Base-by-base conservation (phyloP, 2,888 invertebrate genomes). In the Euplexia lucipara region DNA sequence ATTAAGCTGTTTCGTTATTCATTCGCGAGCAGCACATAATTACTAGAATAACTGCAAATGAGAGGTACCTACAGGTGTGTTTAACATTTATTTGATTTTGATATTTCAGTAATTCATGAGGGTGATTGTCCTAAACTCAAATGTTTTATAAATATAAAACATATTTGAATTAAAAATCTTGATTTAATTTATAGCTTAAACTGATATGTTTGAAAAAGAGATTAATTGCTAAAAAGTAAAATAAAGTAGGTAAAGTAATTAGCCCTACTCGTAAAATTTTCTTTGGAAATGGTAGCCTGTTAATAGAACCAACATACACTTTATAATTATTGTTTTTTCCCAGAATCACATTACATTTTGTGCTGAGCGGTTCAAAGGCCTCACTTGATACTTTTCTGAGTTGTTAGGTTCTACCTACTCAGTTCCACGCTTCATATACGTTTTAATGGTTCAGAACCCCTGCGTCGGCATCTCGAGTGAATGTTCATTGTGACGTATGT, bases 381-480 rank as follows among this genome's bases (percentile, higher is more conserved):
- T 57, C 16, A 35, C 20, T 48, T 68, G 16, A 34, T 34, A 34
- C 37, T 20, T 30, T 54, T 42, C n/a, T 32, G 14, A 37, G 37
- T 42, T 34, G 7, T 18, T 34, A 30, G 10, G 14, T 42, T n/a
- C n/a, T n/a, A n/a, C n/a, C n/a, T n/a, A 44, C 12, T 41, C 10
- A 44, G n/a, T 57, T 41, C 30, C 39, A 48, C 67, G 45, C 64
- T 76, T 82, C 62, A 75, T 72, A 71, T 80, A 75, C 52, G 69
- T 77, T 80, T 77, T 81, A 76, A 71, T 75, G 63, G 57, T 68
- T 64, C 67, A 63, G 67, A 74, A 70, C 61, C 58, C 69, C 47
- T 63, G n/a, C 61, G 64, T 61, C 60, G 64, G 67, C 68, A 78
- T 83, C 59, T 66, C 61, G 35, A 67, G 58, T 53, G 62, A 70